Evolutionary conservation across 2,888 invertebrate species (phyloP), one percentile per base, ranked within the genome.

Genomic region (Eurytoma californica): DNA sequence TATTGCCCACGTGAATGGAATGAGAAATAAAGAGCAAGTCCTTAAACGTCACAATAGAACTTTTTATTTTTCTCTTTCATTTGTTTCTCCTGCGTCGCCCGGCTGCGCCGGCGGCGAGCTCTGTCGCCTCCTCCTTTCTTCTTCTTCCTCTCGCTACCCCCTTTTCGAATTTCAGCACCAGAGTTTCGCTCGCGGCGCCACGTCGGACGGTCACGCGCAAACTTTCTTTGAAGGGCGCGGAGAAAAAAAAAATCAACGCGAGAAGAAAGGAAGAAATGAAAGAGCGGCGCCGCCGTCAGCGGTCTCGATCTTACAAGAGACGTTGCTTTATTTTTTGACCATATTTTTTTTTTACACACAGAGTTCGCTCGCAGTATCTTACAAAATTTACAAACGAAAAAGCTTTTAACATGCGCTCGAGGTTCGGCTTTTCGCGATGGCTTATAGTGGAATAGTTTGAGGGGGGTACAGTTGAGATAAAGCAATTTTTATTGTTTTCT

Each of bases 21-120:
- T 79, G 72, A 76, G 81, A 81, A 81, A 81, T 81, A 77, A 81
- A 81, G 77, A 24, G 72, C 74, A 70, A 81, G 78, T 77, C 72
- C 67, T 80, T 82, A 76, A 82, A 82, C 76, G 77, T 82, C 82
- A 82, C 76, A 82, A 80, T 82, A 79, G 82, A 80, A 77, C 74
- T 75, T 82, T 82, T 82, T 82, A 82, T 80, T 82, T 39, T 77
- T 82, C 75, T 77, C 72, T 82, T 80, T 80, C 81, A 65, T 79
- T 72, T 77, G 69, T 79, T 76, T 81, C 61, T 76, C 53, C 61
- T 30, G 20, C 39, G 28, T 55, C 55, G 13, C 24, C 55, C 51
- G 72, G 51, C 16, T 51, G 39, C 61, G 12, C 53, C 24, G 57
- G 51, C 20, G 5, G 7, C 53, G 14, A 49, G 24, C 24, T 9